A percentile compares a stretch with the other conserved stretches of the same genome.
These are phyloP conservation scores for Cantharis rufa DNA, from an alignment of 2,888 invertebrate species.

Conservation along the genomic window DNA sequence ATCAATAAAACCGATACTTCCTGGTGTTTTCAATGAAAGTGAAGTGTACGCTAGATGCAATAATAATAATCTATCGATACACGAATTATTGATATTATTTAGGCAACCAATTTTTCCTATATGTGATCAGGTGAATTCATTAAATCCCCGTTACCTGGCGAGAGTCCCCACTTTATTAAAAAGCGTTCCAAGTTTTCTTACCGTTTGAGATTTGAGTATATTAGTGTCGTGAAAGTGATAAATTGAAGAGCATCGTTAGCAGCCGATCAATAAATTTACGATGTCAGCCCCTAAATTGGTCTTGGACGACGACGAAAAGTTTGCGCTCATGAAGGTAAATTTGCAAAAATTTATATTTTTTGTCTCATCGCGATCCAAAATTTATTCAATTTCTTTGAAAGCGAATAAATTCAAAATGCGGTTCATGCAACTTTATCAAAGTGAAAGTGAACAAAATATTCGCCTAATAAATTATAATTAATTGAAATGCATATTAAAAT, in stretches of 20 bases:
- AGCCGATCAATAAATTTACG: not conserved
- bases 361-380: not conserved
- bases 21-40: not conserved
- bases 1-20: not conserved
- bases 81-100: too few species aligned
- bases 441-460: not conserved
- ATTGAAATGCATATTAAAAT: not conserved
- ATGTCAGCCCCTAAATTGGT: constrained; percentile 28
- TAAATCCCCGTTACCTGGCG: not conserved
- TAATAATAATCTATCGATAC: not conserved
- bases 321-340: constrained; percentile 77
- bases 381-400: not conserved
- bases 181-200: not conserved
- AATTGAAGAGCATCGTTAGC: not conserved
- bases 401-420: not conserved
- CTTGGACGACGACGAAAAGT: constrained; percentile 74
- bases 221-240: not conserved
- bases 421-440: not conserved
- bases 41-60: not conserved
- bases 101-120: not conserved
- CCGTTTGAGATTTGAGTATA: too few species aligned
- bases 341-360: not conserved
- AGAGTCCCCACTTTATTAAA: not conserved
- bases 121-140: not conserved
- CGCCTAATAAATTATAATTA: not conserved